Evolutionary conservation across 2,888 invertebrate species (phyloP), one percentile per base, ranked within the genome.

Genomic region (Elmis aenea): DNA sequence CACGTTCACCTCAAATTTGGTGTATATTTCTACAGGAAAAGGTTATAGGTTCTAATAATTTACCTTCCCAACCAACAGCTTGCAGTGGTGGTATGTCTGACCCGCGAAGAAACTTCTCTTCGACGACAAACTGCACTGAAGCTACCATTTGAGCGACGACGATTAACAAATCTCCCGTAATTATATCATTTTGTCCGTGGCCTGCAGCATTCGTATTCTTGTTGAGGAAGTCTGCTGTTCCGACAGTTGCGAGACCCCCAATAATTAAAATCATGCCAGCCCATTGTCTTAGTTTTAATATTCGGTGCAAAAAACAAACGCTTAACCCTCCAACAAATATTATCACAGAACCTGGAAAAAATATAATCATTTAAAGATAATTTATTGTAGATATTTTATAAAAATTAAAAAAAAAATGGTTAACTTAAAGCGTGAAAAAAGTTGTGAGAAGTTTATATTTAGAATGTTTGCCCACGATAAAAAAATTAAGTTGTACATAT

Each of bases 31-130:
- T n/a, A n/a, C n/a, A n/a, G n/a, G n/a, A n/a, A n/a, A n/a, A n/a
- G n/a, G n/a, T n/a, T n/a, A n/a, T n/a, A n/a, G n/a, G n/a, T n/a
- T n/a, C n/a, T n/a, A n/a, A n/a, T n/a, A n/a, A n/a, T n/a, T n/a
- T n/a, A n/a, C n/a, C 93, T 74, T 96, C 94, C 85, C 89, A 91
- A 4, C 96, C 95, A 11, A 93, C 88, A 3, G 90, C 94, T 66
- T 91, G 88, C 42, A 96, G 69, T 0, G 95, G 81, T 0, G 91
- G 88, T 27, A 95, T 88, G 66, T 92, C 88, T 52, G 83, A 74
- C 29, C 85, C 82, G 38, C 79, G 72, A 0, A 96, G 80, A 64
- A 82, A 90, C 68, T 90, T 91, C 64, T 97, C 95, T 66, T 97
- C 96, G 45, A 89, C 83, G 0, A 96, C 92, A 85, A 95, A 92